Evolutionary conservation across 2,113 vertebrate species (phyloP).

Genomic region (Chionomys nivalis): DNA sequence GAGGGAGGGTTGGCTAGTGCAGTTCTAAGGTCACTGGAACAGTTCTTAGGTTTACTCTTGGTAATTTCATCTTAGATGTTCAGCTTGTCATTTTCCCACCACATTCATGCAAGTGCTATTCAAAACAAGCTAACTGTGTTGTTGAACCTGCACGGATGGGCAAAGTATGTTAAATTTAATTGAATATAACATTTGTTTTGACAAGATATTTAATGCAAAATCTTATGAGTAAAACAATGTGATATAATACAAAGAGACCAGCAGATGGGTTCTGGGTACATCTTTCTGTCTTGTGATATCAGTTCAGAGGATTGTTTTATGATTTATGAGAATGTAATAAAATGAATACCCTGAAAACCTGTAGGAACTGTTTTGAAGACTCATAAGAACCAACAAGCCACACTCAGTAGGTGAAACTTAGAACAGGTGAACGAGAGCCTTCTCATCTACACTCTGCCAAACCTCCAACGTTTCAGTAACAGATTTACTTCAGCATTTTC

Average conservation of each 20-base stretch:
- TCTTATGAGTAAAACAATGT: neutral
- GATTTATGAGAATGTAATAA: neutral
- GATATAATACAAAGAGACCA: neutral
- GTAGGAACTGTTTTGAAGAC: neutral
- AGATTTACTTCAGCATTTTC: neutral
- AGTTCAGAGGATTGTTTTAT: neutral
- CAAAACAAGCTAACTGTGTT: neutral
- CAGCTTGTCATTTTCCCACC: neutral
- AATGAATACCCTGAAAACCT: neutral
- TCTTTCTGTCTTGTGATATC: neutral
- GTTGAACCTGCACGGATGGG: neutral
- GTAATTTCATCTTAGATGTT: neutral
- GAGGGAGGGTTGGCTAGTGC: neutral
- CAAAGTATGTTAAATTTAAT: neutral
- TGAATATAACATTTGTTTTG: neutral
- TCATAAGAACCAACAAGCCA: neutral
- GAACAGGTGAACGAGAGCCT: neutral
- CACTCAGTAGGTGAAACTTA: neutral
- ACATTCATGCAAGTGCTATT: neutral
- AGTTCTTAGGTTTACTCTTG: neutral
- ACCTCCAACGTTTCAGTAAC: neutral
- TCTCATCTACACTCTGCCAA: neutral
- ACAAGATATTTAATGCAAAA: neutral
- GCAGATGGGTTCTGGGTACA: neutral
- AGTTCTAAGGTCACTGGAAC: neutral